Base-by-base conservation (phyloP, 2,113 vertebrate species). In the Willisornis vidua region DNA sequence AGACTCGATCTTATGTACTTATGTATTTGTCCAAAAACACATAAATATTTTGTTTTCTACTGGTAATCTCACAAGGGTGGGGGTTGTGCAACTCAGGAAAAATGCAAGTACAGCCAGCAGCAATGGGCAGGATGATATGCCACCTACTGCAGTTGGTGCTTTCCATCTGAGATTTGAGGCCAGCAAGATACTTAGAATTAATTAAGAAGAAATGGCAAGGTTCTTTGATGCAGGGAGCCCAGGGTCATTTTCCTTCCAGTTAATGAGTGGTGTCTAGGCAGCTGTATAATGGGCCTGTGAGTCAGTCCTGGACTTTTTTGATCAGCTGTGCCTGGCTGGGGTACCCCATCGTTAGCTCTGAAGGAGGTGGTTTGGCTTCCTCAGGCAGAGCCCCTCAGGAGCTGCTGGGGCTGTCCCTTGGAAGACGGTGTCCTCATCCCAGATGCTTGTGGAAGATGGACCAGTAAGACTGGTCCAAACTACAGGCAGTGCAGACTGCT, bases 121-220 rank as follows among this genome's bases (percentile, higher is more conserved):
- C 29, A 59, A 79, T 90, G 49, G 22, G 33, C 61, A 73, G 41
- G 49, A 79, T 76, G 68, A 52, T 57, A 48, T 87, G 58, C 58
- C 22, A 19, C 58, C 45, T 74, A 57, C 20, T 62, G 35, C 39
- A 84, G 41, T 14, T 57, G 54, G 57, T 70, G 45, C 72, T 88
- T 84, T 95, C 78, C 76, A 87, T 57, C 51, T 89, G 76, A 71
- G 80, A 88, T 77, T 80, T 84, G 78, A 93, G 66, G 39, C 57
- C 59, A 91, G 49, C 15, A 48, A 78, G 65, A 77, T 58, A 31
- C 72, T 94, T 76, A 68, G 70, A 70, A 58, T 93, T 85, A 86
- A 93, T 96, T 85, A 85, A 89, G 82, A 88, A 96, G 85, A 90
- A 87, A 87, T 85, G 46, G 71, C 49, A 58, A 91, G 41, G 48